A percentile compares a stretch with the other conserved stretches of the same genome.
Evolutionary conservation across 2,888 invertebrate genomes (phyloP).

Genomic region (Bedellia somnulentella): DNA sequence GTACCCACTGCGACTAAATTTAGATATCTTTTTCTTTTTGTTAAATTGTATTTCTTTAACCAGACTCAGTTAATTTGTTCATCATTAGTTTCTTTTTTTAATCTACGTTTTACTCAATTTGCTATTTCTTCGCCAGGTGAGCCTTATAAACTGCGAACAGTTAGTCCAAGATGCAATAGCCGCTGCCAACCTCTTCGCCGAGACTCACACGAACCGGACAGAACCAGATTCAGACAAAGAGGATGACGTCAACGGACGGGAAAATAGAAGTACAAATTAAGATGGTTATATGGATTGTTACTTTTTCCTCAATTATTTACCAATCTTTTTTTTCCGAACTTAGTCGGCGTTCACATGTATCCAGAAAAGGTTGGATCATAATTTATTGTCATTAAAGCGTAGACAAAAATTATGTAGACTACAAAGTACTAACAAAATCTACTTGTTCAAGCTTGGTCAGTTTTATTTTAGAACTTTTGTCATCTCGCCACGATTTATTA

Average conservation of each 20-base stretch:
- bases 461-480: no score
- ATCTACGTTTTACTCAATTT: neutral
- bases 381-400: no score
- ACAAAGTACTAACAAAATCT: no score
- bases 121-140: slow-evolving; percentile 34
- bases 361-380: no score
- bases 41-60: neutral
- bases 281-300: neutral
- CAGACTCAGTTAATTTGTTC: neutral
- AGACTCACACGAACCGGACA: slow-evolving; percentile 13
- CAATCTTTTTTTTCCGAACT: no score
- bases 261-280: slow-evolving; percentile 2
- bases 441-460: no score
- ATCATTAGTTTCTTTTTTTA: neutral
- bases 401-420: no score
- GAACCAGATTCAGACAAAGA: neutral
- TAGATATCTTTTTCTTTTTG: neutral
- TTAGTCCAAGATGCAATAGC: slow-evolving; percentile 64
- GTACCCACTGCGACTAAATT: neutral
- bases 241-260: neutral
- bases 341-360: no score
- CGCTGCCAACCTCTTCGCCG: slow-evolving; percentile 56
- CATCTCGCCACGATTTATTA: no score
- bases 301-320: no score
- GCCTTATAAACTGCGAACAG: slow-evolving; percentile 61